Base-by-base conservation (phyloP, 2,888 invertebrate species). In the Congeria kusceri region DNA sequence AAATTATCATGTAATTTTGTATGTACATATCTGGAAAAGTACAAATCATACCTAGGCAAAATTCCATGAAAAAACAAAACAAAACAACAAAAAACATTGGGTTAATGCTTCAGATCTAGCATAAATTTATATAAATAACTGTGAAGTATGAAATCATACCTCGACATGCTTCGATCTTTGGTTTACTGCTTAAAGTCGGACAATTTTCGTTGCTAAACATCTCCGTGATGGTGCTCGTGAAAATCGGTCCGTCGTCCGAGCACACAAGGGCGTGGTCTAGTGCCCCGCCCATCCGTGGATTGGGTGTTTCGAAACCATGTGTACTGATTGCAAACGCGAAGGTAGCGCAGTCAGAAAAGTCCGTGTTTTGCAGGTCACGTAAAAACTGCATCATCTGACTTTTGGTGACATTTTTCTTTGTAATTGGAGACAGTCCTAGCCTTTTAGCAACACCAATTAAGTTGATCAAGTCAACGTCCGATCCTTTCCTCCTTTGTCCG, bases 111-210 rank as follows among this genome's bases (percentile, higher is more conserved):
- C 11, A 11, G 13, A 15, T 13, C 46, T 46, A 46, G 13, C 15
- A 46, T 15, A 46, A 57, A 57, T 13, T 23, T 15, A 57, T n/a
- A n/a, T n/a, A n/a, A n/a, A 25, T 28, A 25, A 28, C 27, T 13
- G 28, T 18, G 18, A 28, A 9, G 7, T 15, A 61, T 18, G 13
- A 61, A 28, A 61, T 0, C 63, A 39, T 78, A 80, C 83, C 83
- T 78, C 83, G 63, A 28, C 83, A 83, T 9, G 83, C 83, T 62
- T 83, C 80, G 39, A 83, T 44, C 64, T 83, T 83, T 20, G 83
- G 83, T 68, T 83, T 83, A 18, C 71, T 69, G 39, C 63, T 70
- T 32, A 83, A 49, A 28, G 72, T 72, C 1, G 78, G 78, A 57
- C 80, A 80, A 29, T 80, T 75, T 18, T 28, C 53, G 18, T 83